Percentiles rank a stretch among this genome's conserved stretches.
Evolutionary conservation across 2,888 invertebrate species (phyloP).

Genomic region (Apotomis betuletana): DNA sequence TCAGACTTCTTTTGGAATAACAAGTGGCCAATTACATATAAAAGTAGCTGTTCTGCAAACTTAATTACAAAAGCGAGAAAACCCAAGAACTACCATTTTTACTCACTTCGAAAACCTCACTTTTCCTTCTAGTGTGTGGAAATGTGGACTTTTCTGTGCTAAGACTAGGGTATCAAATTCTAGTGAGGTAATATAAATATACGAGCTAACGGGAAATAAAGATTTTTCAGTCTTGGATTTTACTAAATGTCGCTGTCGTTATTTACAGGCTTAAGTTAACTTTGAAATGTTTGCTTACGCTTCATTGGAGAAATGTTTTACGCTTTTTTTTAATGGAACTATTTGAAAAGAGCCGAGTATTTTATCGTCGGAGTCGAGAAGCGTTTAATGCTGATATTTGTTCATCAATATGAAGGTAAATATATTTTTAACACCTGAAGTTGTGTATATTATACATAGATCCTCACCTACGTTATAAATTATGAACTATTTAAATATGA

Average conservation of each 20-base stretch:
- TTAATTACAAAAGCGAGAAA: slow-evolving; percentile 2
- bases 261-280: neutral
- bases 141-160: neutral
- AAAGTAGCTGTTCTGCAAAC: slow-evolving; percentile 2
- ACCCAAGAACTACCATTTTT: neutral
- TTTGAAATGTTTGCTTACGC: neutral
- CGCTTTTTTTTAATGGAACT: neutral
- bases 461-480: no score
- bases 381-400: neutral
- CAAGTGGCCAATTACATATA: neutral
- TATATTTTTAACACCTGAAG: no score
- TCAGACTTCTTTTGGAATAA: slow-evolving; percentile 9
- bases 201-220: neutral
- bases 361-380: neutral
- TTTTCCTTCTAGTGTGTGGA: no score
- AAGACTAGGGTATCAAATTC: neutral
- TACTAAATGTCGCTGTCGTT: neutral
- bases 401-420: no score
- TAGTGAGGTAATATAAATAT: neutral
- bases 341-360: neutral
- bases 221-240: neutral
- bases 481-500: no score
- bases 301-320: slow-evolving; percentile 2
- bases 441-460: no score
- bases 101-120: neutral